Evolutionary conservation across 2,888 invertebrate species (phyloP).

Genomic region (Chydorus sphaericus): DNA sequence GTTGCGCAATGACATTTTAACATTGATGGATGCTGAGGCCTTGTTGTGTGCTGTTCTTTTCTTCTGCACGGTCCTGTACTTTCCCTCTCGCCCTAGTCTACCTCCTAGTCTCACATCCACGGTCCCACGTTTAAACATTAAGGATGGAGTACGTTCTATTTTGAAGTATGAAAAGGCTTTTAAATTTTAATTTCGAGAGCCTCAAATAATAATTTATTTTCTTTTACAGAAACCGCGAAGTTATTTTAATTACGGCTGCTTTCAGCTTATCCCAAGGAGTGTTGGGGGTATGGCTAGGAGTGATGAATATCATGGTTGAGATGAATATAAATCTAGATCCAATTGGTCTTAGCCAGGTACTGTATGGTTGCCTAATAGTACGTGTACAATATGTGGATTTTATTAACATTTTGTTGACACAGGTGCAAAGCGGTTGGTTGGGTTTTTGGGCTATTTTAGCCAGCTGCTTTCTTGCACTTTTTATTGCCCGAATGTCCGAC

Average conservation of each 20-base stretch:
- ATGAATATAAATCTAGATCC: constrained; percentile 14
- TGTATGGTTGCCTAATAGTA: too few relatives aligned
- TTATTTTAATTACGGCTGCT: constrained; percentile 12
- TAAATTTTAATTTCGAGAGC: background rate
- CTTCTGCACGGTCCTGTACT: constrained; percentile 15
- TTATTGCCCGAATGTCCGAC: constrained; percentile 16
- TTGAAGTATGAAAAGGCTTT: constrained; percentile 10
- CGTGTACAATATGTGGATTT: too few relatives aligned
- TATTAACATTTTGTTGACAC: too few relatives aligned
- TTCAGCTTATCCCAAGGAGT: constrained; percentile 16
- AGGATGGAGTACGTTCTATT: constrained; percentile 13
- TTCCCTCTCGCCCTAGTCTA: constrained; percentile 17
- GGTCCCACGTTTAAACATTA: constrained; percentile 16
- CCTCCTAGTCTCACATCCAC: constrained; percentile 19
- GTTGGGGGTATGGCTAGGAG: constrained; percentile 15
- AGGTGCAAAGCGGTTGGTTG: constrained; percentile 18
- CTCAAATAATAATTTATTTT: background rate
- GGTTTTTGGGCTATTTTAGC: constrained; percentile 15
- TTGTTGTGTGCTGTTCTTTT: constrained; percentile 16
- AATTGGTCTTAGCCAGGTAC: constrained; percentile 13
- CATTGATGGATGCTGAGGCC: constrained; percentile 19
- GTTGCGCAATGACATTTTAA: constrained; percentile 17
- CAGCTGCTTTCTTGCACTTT: constrained; percentile 14
- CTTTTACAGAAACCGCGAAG: constrained; percentile 13
- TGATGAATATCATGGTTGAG: constrained; percentile 13